Evolutionary conservation across 2,888 invertebrate species (phyloP), one percentile per base, ranked within the genome.

Genomic region (Masnerella sp.): DNA sequence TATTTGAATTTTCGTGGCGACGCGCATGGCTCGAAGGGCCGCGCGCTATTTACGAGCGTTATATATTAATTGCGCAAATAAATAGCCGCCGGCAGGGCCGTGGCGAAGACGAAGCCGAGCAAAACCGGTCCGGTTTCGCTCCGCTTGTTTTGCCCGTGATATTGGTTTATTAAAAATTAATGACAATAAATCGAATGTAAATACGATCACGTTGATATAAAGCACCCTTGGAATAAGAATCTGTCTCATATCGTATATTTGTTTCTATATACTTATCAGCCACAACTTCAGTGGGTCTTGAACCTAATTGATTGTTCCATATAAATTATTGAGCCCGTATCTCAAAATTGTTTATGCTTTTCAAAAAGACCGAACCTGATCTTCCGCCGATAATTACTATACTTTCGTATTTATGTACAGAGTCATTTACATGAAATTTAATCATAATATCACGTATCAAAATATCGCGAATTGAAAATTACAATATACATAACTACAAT

Each of bases 31-130:
- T 78, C 68, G 75, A 73, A 78, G 78, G 77, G 76, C 75, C 76
- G 69, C 65, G 75, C 69, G 62, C 80, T 85, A 85, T 87, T 86
- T 87, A 87, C 82, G 86, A 87, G 83, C 81, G 80, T 85, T 84
- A 86, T 87, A 83, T 84, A 86, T 86, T 86, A 86, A 87, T 87
- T 86, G 86, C 80, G 77, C 82, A 80, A 86, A 86, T 86, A 87
- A 86, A 87, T 85, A 84, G 83, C 80, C 77, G 70, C 75, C 62
- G 79, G 81, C 56, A 49, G 47, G 45, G 47, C 56, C 51, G 52
- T 42, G 34, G 61, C 58, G 42, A 12, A 45, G 22, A 34, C 61
- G 20, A 51, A 30, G 49, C 11, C 15, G 34, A 32, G n/a, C 52
- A 71, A 76, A 28, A 84, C 82, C 84, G 83, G 84, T 84, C 77